phyloP scores from a whole-genome alignment of 2,113 vertebrate genomes.

The Cairina moschata region DNA sequence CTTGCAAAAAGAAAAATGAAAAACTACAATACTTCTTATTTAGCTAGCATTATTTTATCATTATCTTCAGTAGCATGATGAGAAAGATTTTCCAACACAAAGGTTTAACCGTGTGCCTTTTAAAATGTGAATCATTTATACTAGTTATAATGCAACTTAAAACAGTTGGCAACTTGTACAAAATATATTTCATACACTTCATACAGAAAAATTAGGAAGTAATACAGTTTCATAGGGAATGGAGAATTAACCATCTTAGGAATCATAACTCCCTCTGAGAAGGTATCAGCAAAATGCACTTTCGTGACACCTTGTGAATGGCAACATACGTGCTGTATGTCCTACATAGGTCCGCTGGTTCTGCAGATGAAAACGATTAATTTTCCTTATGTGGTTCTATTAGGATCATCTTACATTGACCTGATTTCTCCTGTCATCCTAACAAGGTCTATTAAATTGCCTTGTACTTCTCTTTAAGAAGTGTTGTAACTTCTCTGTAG shows the following conservation, averaged over 20 bases:
- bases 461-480: neutral
- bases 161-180: neutral
- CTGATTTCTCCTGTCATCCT: neutral
- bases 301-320: neutral
- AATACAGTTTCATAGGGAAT: neutral
- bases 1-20: neutral
- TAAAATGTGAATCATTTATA: neutral
- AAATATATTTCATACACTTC: neutral
- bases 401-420: neutral
- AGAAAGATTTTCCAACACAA: neutral
- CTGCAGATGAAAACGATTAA: neutral
- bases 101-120: neutral
- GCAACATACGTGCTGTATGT: neutral
- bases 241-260: neutral
- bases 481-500: neutral
- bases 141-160: neutral
- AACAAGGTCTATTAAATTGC: neutral
- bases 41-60: neutral
- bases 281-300: neutral
- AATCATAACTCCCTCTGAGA: neutral
- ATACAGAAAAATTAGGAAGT: neutral
- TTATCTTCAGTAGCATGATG: neutral
- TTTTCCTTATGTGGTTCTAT: fast-evolving
- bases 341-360: neutral
- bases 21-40: neutral